Percentiles rank a stretch among this genome's conserved stretches.
Evolutionary conservation across 2,888 invertebrate genomes (phyloP).

Genomic region (Girardia tigrina): DNA sequence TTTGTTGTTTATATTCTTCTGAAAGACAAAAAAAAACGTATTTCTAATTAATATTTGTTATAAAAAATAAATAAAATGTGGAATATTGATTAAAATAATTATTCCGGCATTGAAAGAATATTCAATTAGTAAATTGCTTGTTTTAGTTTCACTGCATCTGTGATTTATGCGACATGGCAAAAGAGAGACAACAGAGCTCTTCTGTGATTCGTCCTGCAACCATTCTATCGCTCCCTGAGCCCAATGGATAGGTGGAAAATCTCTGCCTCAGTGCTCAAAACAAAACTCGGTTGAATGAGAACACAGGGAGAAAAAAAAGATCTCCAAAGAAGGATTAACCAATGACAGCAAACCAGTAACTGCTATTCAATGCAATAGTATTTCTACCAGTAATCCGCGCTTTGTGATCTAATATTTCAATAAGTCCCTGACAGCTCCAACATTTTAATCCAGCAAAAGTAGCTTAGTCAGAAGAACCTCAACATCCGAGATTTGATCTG

Average conservation of each 20-base stretch:
- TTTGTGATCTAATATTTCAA: slow-evolving; percentile 23
- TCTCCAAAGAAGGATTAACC: slow-evolving; percentile 19
- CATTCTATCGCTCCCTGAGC: slow-evolving; percentile 19
- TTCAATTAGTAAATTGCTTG: slow-evolving; percentile 10
- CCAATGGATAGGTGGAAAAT: slow-evolving; percentile 18
- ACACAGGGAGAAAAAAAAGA: background rate
- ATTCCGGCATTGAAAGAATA: slow-evolving; percentile 15
- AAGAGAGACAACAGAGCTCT: background rate
- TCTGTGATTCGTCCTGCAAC: slow-evolving; percentile 14
- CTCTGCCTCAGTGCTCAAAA: slow-evolving; percentile 23
- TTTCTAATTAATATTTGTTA: background rate
- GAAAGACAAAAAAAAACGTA: too few relatives aligned
- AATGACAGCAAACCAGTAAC: slow-evolving; percentile 20
- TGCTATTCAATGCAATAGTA: slow-evolving; percentile 23
- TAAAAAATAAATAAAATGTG: background rate
- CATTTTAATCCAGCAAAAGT: slow-evolving; percentile 18
- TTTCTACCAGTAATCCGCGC: slow-evolving; percentile 23
- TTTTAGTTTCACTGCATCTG: background rate
- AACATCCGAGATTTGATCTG: slow-evolving; percentile 23
- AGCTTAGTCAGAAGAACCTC: slow-evolving; percentile 23
- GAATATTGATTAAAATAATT: background rate
- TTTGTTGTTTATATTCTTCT: too few relatives aligned
- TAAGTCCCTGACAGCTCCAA: slow-evolving; percentile 23
- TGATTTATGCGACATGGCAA: background rate
- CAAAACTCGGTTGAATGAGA: slow-evolving; percentile 20